Base-by-base conservation (phyloP, 1,140 invertebrate genomes). In the Gonioctena quinquepunctata region DNA sequence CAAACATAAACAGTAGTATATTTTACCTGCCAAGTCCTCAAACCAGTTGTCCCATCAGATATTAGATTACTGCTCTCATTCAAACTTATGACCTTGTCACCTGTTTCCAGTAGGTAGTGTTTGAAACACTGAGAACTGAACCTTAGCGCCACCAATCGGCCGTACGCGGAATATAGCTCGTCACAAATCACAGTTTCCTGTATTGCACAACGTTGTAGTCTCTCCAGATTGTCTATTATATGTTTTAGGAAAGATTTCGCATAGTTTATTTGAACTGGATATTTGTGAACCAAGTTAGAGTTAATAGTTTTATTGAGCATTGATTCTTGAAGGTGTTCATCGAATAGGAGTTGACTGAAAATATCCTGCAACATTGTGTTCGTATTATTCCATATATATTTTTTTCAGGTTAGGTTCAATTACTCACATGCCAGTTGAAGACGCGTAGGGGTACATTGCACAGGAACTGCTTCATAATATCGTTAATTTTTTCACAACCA, bases 41-140 rank as follows among this genome's bases (percentile, higher is more conserved):
- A 81, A 61, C 88, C 88, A 64, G 87, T 89, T 26, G 87, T 88
- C 27, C 87, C 87, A 65, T 86, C 75, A 0, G 87, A 88, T 73
- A 89, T 85, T 21, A 89, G 80, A 72, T 82, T 85, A 49, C 79
- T 82, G 73, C 84, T 88, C 76, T 88, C 88, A 68, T 84, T 78
- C 42, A 89, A 78, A 25, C 79, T 86, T 28, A 89, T 76, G 71
- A 76, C 57, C 72, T 68, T 18, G 62, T 67, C 25, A 65, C 65
- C 26, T 52, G 79, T 59, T 62, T 79, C 74, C 22, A 85, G 67
- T 65, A 81, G 27, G 76, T 86, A 88, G 76, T 88, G 87, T 60
- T 84, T 83, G 78, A 84, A 87, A 80, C 82, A 82, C 54, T 75
- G 70, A 42, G 73, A 33, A 18, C 77, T 72, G 28, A 77, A 74